These are phyloP conservation scores for Xyliphius kryptos DNA, from an alignment of 2,113 vertebrate species.

Conservation along the genomic window DNA sequence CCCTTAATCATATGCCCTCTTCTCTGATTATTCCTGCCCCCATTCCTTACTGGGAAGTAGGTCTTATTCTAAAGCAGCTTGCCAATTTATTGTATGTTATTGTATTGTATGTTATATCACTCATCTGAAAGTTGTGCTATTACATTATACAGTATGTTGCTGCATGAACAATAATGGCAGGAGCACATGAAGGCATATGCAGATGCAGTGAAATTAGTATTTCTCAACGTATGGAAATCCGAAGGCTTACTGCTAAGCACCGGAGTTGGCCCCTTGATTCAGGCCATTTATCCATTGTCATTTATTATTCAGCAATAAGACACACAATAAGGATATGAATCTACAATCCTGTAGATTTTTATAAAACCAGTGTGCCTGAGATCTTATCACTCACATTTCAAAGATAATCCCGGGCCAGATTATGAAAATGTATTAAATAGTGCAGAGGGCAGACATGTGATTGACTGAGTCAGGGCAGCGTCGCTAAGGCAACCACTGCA, in stretches of 20 bases:
- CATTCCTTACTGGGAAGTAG: neutral
- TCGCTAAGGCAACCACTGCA: slow-evolving; percentile 12
- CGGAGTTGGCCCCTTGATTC: neutral
- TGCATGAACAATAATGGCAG: neutral
- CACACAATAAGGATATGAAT: slow-evolving; percentile 1
- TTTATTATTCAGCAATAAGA: neutral
- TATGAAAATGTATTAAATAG: slow-evolving; percentile 14
- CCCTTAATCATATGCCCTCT: neutral
- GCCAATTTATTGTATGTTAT: neutral
- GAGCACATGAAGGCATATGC: neutral
- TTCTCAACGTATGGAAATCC: neutral
- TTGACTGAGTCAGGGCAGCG: slow-evolving; percentile 11
- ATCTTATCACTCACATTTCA: neutral
- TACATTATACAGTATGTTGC: neutral
- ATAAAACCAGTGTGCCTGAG: neutral
- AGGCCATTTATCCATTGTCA: neutral
- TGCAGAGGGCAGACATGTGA: slow-evolving; percentile 6
- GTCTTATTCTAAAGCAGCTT: neutral
- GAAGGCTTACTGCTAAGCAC: neutral
- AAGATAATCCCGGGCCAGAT: slow-evolving; percentile 1
- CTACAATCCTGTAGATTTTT: slow-evolving; percentile 8
- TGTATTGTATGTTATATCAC: neutral
- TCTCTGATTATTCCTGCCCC: neutral
- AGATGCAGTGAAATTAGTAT: neutral
- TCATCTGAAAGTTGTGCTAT: neutral